A percentile compares a stretch with the other conserved stretches of the same genome.
Evolutionary conservation across 2,797 vertebrate species (phyloP).

Genomic region (Peromyscus aztecus): DNA sequence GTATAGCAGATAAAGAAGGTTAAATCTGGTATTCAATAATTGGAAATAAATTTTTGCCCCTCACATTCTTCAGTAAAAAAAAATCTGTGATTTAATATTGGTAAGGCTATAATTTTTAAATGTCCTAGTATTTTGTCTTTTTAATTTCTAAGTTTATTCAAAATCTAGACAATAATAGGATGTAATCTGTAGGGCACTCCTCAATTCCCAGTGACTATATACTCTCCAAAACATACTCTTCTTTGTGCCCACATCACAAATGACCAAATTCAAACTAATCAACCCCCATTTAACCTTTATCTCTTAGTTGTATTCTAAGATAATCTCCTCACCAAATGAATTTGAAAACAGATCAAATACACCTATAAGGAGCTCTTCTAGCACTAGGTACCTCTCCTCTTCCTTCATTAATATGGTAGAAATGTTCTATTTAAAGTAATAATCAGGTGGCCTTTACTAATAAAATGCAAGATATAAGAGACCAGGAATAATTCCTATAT

Average conservation of each 20-base stretch:
- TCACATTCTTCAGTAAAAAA: neutral
- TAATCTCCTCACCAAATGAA: neutral
- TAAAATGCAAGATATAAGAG: neutral
- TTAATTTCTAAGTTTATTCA: neutral
- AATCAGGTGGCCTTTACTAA: neutral
- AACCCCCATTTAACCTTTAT: neutral
- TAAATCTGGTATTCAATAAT: neutral
- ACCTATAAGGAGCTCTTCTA: neutral
- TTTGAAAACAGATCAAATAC: conserved; percentile 6
- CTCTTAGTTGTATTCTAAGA: neutral
- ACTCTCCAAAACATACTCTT: neutral
- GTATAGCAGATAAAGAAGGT: neutral
- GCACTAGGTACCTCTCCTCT: neutral
- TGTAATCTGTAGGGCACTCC: neutral
- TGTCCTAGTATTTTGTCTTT: neutral
- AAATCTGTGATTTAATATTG: neutral
- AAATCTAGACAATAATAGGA: neutral
- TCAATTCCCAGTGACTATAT: neutral
- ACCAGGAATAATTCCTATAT: neutral
- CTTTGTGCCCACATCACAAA: neutral
- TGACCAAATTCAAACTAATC: neutral
- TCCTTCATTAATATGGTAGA: neutral
- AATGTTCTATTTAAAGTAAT: neutral
- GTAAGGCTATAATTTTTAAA: neutral
- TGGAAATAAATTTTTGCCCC: conserved; percentile 4